Conservation (phyloP, 2,797 vertebrate genomes). For the Clarias laeviceps region DNA sequence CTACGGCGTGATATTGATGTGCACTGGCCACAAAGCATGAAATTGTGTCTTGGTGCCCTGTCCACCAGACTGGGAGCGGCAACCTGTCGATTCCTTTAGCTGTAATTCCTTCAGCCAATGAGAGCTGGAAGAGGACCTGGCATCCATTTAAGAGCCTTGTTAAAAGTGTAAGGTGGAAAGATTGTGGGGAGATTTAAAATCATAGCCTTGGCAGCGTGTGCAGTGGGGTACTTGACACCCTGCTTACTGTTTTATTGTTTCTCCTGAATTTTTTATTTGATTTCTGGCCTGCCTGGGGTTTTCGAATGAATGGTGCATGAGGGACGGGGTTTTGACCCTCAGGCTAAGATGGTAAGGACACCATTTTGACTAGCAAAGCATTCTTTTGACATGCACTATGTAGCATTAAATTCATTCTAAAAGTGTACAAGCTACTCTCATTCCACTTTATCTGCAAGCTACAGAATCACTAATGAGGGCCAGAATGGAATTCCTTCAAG, state of each 20-base stretch:
- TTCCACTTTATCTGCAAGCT: conserved; percentile 47
- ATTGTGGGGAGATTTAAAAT: conserved; percentile 60
- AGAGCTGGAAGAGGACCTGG: conserved; percentile 52
- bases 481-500: conserved; percentile 33
- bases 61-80: conserved; percentile 58
- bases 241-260: conserved; percentile 54
- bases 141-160: conserved; percentile 57
- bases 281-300: conserved; percentile 42
- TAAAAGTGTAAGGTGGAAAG: conserved; percentile 54
- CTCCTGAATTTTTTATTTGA: conserved; percentile 46
- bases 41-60: conserved; percentile 66
- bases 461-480: conserved; percentile 51
- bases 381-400: conserved; percentile 6
- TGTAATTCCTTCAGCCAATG: conserved; percentile 48
- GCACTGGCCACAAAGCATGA: conserved; percentile 67
- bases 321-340: conserved; percentile 54
- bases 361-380: conserved; percentile 48
- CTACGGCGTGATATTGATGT: conserved; percentile 60
- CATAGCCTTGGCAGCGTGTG: conserved; percentile 50
- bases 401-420: conserved; percentile 26
- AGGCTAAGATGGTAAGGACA: conserved; percentile 44
- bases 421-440: conserved; percentile 27
- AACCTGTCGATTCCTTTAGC: conserved; percentile 53
- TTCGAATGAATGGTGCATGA: conserved; percentile 44
- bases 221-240: conserved; percentile 51